Conservation (phyloP, 2,113 vertebrate genomes). For the Ictidomys tridecemlineatus region DNA sequence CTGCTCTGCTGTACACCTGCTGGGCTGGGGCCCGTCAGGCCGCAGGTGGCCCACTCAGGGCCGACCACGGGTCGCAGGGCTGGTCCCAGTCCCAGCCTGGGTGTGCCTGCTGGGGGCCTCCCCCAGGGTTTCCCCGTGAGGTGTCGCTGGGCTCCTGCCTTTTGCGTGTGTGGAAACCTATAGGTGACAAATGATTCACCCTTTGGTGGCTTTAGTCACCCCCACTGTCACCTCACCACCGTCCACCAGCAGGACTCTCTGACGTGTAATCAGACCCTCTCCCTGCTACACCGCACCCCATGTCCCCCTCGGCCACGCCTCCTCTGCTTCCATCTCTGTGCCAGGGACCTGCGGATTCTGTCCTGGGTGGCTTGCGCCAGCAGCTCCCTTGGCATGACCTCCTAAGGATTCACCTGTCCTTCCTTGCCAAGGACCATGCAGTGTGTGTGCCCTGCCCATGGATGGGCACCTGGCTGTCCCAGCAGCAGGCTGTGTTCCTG, state of each 20-base stretch:
- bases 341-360: fast-evolving
- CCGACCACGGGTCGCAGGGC: fast-evolving
- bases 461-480: fast-evolving
- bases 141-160: too few relatives aligned
- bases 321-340: fast-evolving
- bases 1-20: too few relatives aligned
- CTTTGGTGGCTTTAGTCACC: not conserved
- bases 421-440: fast-evolving
- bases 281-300: fast-evolving
- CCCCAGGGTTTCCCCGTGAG: not conserved
- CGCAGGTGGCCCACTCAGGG: fast-evolving
- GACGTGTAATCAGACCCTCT: fast-evolving
- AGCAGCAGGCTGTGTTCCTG: not conserved
- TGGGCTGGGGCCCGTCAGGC: fast-evolving
- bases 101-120: too few relatives aligned
- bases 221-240: fast-evolving
- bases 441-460: fast-evolving
- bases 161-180: too few relatives aligned
- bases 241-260: fast-evolving
- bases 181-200: fast-evolving
- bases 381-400: fast-evolving
- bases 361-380: too few relatives aligned
- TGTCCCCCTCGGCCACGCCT: not conserved
- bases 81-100: fast-evolving
- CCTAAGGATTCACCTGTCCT: fast-evolving